A percentile compares a stretch with the other conserved stretches of the same genome.
Conservation (phyloP, 2,113 vertebrate species). For the Ophiodon elongatus region DNA sequence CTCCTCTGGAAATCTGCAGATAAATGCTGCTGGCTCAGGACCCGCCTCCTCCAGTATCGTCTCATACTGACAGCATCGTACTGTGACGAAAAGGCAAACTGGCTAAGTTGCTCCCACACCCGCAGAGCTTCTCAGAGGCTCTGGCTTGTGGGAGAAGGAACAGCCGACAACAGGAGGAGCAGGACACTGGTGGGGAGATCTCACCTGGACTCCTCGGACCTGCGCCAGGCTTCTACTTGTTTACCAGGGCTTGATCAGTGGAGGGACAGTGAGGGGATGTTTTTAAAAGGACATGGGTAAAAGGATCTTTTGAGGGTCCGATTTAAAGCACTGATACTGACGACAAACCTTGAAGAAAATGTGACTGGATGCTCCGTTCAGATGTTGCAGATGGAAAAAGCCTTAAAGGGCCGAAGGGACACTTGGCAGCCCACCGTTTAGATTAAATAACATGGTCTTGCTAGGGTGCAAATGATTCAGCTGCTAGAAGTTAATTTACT, state of each 20-base stretch:
- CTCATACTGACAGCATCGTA: conserved; percentile 89
- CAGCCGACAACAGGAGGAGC: conserved; percentile 48
- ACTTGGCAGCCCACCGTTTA: conserved; percentile 70
- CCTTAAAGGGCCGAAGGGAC: conserved; percentile 74
- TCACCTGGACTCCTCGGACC: conserved; percentile 50
- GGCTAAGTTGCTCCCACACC: conserved; percentile 68
- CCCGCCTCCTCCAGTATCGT: conserved; percentile 92
- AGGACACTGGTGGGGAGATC: conserved; percentile 34
- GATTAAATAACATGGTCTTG: conserved; percentile 64
- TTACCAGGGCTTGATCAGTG: conserved; percentile 57
- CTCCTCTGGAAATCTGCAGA: conserved; percentile 97
- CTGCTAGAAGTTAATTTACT: conserved; percentile 80
- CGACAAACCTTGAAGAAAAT: conserved; percentile 80
- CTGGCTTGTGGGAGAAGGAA: conserved; percentile 29
- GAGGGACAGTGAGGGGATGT: conserved; percentile 49
- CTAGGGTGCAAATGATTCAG: conserved; percentile 76
- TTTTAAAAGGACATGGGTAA: conserved; percentile 63
- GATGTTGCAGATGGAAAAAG: conserved; percentile 68
- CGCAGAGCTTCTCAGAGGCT: conserved; percentile 82
- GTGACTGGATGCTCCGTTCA: conserved; percentile 71
- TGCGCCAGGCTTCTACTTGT: conserved; percentile 66
- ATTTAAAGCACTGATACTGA: conserved; percentile 82
- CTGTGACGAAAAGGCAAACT: conserved; percentile 60
- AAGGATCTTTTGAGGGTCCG: conserved; percentile 68
- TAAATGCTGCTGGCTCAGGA: conserved; percentile 89